Evolutionary conservation across 2,797 vertebrate genomes (phyloP), one percentile per base, ranked within the genome.

Genomic region (Acanthurus leucopareius): DNA sequence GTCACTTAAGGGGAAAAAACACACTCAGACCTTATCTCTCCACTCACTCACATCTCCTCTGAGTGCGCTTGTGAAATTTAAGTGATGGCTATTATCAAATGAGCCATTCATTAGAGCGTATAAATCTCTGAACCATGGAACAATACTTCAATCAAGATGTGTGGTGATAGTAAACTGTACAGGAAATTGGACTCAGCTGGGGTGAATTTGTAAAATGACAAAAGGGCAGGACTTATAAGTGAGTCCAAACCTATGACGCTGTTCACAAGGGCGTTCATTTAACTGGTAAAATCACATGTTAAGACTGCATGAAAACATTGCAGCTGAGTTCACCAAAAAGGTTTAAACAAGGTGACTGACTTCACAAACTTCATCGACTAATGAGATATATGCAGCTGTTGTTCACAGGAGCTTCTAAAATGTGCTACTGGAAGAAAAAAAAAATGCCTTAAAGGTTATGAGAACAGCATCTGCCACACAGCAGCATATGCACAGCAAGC

Each of bases 21-120:
- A 59, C 45, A 62, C 59, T 45, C 25, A 9, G 42, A 52, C 19
- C 47, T 56, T 63, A 69, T 77, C 45, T 63, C 45, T 51, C 56
- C 22, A 10, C 70, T 62, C 56, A 60, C 75, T 47, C 32, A 54
- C 60, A 63, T 49, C 61, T 64, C 67, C 58, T 40, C 28, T 42
- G 68, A 60, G 59, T 19, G 32, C 7, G 32, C 56, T 57, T 51
- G 54, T 80, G 60, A 65, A 62, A 67, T 61, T 38, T 25, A 28
- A 80, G 68, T 9, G 73, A 82, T 73, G 57, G 60, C 73, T 68
- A 65, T 82, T 69, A 75, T 35, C 32, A 61, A 72, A 77, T 13
- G 67, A 69, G 82, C 57, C 44, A n/a, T 54, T 71, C 52, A 73
- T 32, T 16, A 38, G 32, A 67, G 58, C 3, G 48, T 69, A 56